phyloP scores from a whole-genome alignment of 2,797 vertebrate genomes.

The Hephaestus fuliginosus region DNA sequence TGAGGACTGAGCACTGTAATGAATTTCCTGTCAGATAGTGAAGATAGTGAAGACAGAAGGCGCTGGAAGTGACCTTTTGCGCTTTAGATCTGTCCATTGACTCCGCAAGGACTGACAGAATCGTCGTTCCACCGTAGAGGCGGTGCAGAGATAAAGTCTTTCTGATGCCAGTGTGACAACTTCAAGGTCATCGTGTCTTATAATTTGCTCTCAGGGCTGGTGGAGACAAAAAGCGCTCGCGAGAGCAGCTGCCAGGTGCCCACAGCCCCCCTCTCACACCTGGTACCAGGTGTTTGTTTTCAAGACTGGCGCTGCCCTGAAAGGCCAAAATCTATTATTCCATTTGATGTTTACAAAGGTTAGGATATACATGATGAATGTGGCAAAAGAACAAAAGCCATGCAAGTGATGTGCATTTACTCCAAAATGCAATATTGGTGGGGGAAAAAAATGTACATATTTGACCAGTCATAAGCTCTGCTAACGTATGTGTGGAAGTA shows the following conservation, averaged over 20 bases:
- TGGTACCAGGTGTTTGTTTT: constrained; percentile 53
- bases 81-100: background rate
- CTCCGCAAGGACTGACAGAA: constrained; percentile 17
- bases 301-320: constrained; percentile 42
- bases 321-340: constrained; percentile 53
- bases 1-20: constrained; percentile 9
- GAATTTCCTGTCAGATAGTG: constrained; percentile 20
- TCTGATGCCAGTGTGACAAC: constrained; percentile 21
- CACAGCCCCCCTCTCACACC: constrained; percentile 41
- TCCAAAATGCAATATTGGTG: background rate
- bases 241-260: constrained; percentile 55
- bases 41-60: constrained; percentile 20
- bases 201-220: constrained; percentile 43
- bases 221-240: constrained; percentile 40
- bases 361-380: background rate
- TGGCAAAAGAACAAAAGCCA: background rate
- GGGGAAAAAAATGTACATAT: background rate
- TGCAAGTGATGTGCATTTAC: background rate
- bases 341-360: constrained; percentile 18
- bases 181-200: constrained; percentile 41
- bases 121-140: background rate
- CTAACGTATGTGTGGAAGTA: background rate
- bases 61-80: constrained; percentile 22
- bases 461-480: background rate
- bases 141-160: constrained; percentile 8